Evolutionary conservation across 1,140 invertebrate genomes (phyloP).

Genomic region (Melitaea cinxia): DNA sequence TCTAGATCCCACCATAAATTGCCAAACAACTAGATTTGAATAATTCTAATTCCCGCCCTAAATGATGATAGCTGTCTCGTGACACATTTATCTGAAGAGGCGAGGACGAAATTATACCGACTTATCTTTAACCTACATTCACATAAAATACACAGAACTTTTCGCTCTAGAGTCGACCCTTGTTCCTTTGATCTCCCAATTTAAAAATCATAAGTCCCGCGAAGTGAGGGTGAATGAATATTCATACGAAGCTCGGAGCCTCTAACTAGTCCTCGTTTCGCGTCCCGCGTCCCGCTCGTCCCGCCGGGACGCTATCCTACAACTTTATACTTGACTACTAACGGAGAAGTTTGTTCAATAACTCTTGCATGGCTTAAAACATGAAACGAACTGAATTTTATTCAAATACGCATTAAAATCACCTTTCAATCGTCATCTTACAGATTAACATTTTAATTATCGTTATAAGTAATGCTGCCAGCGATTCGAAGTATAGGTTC

Average conservation of each 20-base stretch:
- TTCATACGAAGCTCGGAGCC: constrained; percentile 13
- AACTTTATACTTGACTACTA: background rate
- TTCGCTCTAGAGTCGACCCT: background rate
- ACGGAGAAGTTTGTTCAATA: background rate
- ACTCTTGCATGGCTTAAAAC: background rate
- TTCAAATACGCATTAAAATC: too few relatives aligned
- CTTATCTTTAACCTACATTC: constrained; percentile 1
- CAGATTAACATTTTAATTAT: too few relatives aligned
- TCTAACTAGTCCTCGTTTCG: background rate
- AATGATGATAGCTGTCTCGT: too few relatives aligned
- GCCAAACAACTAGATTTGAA: too few relatives aligned
- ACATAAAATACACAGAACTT: background rate
- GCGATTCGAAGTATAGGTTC: too few relatives aligned
- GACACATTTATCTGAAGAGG: too few relatives aligned
- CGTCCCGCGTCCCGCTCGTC: background rate
- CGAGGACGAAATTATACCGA: background rate
- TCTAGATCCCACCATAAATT: too few relatives aligned
- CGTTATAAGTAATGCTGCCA: too few relatives aligned
- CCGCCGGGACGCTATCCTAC: background rate
- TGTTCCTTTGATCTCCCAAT: constrained; percentile 8
- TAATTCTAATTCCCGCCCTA: too few relatives aligned
- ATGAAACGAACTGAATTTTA: too few relatives aligned
- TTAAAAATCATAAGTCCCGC: constrained; percentile 19
- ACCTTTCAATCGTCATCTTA: too few relatives aligned
- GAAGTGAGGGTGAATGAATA: constrained; percentile 13